Conservation (phyloP, 2,888 invertebrate genomes). For the Drosophila hawaiiensis region DNA sequence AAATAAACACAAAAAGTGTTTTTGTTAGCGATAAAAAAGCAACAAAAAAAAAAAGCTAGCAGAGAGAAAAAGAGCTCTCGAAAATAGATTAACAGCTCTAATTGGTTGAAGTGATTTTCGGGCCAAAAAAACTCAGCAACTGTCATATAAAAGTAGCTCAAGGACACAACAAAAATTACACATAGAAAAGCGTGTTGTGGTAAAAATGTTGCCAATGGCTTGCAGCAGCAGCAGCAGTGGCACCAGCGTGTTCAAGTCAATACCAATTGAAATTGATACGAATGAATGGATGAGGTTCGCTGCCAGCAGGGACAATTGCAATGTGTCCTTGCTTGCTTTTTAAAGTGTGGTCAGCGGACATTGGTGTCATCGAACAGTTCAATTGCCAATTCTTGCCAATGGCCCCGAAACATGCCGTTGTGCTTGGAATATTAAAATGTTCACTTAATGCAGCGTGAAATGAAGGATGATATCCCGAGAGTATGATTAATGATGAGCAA, state of each 20-base stretch:
- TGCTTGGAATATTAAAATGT: conserved; percentile 31
- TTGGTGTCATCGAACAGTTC: conserved; percentile 29
- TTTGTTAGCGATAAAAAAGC: conserved; percentile 32
- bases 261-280: conserved; percentile 59
- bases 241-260: conserved; percentile 9
- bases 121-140: conserved; percentile 20
- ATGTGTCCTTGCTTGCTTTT: conserved; percentile 45
- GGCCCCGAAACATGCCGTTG: conserved; percentile 27
- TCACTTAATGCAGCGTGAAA: conserved; percentile 16
- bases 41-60: background rate
- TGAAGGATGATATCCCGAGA: conserved; percentile 18
- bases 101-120: conserved; percentile 73
- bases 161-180: conserved; percentile 19
- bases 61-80: conserved; percentile 17
- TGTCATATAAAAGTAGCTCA: conserved; percentile 54
- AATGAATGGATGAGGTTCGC: conserved; percentile 36
- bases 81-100: conserved; percentile 68
- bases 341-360: conserved; percentile 11
- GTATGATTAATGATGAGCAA: conserved; percentile 20
- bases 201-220: conserved; percentile 36
- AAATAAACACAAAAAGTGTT: conserved; percentile 61
- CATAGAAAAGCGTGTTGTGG: background rate
- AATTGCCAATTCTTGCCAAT: conserved; percentile 17
- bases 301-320: conserved; percentile 19
- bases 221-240: background rate